Conservation (phyloP, 2,113 vertebrate genomes). For the Toxotes jaculatrix region DNA sequence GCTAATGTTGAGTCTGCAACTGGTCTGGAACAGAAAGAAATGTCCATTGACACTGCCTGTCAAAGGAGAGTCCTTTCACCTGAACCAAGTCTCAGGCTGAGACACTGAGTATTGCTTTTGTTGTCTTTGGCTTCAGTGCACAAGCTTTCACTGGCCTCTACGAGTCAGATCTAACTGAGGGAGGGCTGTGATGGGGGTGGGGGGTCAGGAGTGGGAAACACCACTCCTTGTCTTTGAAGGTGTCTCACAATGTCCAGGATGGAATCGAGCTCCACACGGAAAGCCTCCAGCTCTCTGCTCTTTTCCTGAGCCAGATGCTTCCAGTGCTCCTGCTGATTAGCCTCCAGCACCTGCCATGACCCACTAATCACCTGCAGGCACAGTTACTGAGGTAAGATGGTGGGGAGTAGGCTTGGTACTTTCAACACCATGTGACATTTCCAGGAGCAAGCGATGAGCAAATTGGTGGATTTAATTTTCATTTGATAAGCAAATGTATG, state of each 20-base stretch:
- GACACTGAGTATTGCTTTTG: neutral
- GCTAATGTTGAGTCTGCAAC: neutral
- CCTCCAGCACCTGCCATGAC: conserved; percentile 72
- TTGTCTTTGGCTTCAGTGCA: neutral
- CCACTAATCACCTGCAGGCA: conserved; percentile 85
- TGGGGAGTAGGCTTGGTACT: too few relatives aligned
- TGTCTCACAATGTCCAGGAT: conserved; percentile 92
- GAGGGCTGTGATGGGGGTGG: neutral
- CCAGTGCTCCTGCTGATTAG: conserved; percentile 87
- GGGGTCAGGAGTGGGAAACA: conserved; percentile 79
- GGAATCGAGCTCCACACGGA: conserved; percentile 91
- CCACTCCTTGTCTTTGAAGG: conserved; percentile 90
- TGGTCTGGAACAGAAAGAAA: too few relatives aligned
- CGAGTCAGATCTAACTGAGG: neutral
- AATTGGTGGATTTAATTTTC: too few relatives aligned
- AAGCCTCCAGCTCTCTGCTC: conserved; percentile 89
- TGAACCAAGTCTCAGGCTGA: neutral
- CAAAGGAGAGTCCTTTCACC: neutral
- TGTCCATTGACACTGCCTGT: neutral
- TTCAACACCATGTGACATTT: too few relatives aligned
- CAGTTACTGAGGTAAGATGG: neutral
- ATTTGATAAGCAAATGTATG: too few relatives aligned
- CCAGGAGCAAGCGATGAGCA: too few relatives aligned
- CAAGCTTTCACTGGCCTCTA: neutral
- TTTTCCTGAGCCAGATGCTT: conserved; percentile 87